Evolutionary conservation across 2,113 vertebrate genomes (phyloP).

Genomic region (Chitala chitala): DNA sequence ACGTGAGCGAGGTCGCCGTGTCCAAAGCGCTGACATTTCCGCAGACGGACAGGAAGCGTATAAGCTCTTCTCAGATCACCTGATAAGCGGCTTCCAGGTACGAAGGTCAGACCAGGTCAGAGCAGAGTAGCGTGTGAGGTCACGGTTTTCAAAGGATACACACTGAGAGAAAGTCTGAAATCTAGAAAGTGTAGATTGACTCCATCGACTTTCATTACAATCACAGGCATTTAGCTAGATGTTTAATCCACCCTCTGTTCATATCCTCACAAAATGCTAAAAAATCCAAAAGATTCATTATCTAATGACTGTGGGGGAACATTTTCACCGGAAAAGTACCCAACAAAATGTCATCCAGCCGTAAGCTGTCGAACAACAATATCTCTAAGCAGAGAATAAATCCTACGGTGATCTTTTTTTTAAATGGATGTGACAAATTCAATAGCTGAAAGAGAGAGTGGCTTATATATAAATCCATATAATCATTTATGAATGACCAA

Average conservation of each 20-base stretch:
- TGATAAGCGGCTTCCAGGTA: background rate
- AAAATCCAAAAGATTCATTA: conserved; percentile 1
- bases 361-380: background rate
- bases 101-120: background rate
- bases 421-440: background rate
- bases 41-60: background rate
- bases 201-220: background rate
- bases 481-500: background rate
- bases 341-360: background rate
- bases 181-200: background rate
- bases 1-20: conserved; percentile 7
- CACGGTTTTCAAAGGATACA: background rate
- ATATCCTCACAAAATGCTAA: background rate
- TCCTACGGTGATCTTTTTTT: background rate
- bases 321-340: background rate
- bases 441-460: background rate
- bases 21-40: conserved; percentile 10
- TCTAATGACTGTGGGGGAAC: background rate
- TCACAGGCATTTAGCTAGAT: background rate
- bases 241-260: background rate
- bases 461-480: background rate
- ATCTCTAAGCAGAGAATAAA: background rate
- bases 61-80: background rate
- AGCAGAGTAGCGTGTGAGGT: background rate
- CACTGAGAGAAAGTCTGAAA: background rate